A percentile compares a stretch with the other conserved stretches of the same genome.
phyloP scores from a whole-genome alignment of 2,797 vertebrate species.

The Eleutherodactylus coqui region DNA sequence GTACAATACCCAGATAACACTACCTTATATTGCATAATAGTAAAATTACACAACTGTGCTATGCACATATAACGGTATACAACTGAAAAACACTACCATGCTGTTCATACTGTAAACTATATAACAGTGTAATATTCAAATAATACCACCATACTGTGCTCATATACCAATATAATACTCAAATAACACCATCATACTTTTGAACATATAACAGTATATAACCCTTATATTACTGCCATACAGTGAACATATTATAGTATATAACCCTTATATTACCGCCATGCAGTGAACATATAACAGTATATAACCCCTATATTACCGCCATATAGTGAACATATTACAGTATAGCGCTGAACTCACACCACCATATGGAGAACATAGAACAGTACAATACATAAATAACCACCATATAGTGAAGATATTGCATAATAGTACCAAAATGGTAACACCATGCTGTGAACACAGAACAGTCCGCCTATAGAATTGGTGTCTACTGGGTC shows the following conservation, averaged over 20 bases:
- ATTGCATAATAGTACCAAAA: background rate
- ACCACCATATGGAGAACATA: background rate
- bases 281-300: background rate
- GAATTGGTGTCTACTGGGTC: background rate
- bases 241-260: background rate
- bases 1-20: background rate
- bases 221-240: background rate
- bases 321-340: background rate
- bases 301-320: background rate
- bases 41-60: background rate
- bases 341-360: background rate
- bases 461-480: too few species aligned
- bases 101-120: too few species aligned
- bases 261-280: background rate
- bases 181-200: background rate
- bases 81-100: background rate
- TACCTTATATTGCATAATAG: background rate
- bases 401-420: background rate
- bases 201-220: background rate
- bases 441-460: background rate
- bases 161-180: background rate
- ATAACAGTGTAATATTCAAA: background rate
- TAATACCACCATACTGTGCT: background rate
- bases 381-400: background rate
- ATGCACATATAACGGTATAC: too few species aligned